phyloP scores from a whole-genome alignment of 53 echinoderm and acorn worm genomes.

The Stichopus horrens region DNA sequence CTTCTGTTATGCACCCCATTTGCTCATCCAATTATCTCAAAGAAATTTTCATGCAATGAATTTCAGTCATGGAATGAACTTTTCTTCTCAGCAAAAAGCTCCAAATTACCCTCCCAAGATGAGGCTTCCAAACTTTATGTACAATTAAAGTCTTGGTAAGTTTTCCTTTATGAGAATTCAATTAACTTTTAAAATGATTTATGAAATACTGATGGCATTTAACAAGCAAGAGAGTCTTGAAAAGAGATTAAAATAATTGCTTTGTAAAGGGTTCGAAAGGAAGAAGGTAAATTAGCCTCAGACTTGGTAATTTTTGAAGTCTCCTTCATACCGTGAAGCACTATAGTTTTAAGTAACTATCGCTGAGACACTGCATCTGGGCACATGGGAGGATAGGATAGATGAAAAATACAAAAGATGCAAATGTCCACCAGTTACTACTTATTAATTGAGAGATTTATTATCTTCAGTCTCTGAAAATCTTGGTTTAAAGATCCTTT shows the following conservation, averaged over 20 bases:
- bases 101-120: too few relatives aligned
- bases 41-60: too few relatives aligned
- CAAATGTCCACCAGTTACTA: too few relatives aligned
- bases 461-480: too few relatives aligned
- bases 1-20: too few relatives aligned
- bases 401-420: too few relatives aligned
- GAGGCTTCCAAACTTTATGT: too few relatives aligned
- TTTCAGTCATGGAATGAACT: neutral
- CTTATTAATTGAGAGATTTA: too few relatives aligned
- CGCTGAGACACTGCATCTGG: neutral
- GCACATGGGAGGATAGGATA: neutral
- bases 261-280: neutral
- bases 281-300: neutral
- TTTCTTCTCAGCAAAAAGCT: neutral
- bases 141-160: too few relatives aligned
- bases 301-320: neutral
- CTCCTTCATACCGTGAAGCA: neutral
- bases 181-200: constrained; percentile 18
- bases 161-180: constrained; percentile 6
- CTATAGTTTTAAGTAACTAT: neutral
- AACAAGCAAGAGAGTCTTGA: neutral
- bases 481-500: too few relatives aligned
- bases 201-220: constrained; percentile 13
- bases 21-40: too few relatives aligned
- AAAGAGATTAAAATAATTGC: constrained; percentile 4